Evolutionary conservation across 2,797 vertebrate genomes (phyloP), one percentile per base, ranked within the genome.

Genomic region (Hydrolagus colliei): DNA sequence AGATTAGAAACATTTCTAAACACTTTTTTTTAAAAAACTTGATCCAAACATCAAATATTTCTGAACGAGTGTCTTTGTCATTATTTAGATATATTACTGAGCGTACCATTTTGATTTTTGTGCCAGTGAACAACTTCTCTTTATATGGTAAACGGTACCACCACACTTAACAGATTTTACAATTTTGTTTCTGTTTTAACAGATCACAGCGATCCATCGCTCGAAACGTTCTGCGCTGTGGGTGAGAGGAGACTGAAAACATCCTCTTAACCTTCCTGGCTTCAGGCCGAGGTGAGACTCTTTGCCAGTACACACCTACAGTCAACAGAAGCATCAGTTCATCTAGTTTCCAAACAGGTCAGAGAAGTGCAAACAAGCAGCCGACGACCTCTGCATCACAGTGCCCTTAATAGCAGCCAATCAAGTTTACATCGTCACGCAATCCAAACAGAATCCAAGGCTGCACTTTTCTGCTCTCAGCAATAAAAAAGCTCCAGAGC

Each of bases 381-480:
- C 72, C 85, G n/a, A 20, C 0, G 35, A 84, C 79, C 87, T 86
- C 74, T 0, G 0, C 85, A 86, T 86, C 67, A 1, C 63, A 0
- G 41, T 86, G 79, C 86, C 86, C 89, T 90, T 89, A 89, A 87
- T 87, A 82, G 0, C 4, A 13, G 91, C 92, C 92, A 91, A 88
- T 82, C 85, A 89, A 88, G 89, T 10, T 85, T 1, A 86, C 88
- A 90, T 89, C 89, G 89, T 87, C 88, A 85, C 0, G 0, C 88
- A 92, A 89, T 91, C 89, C 90, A 91, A 93, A 93, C 86, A 90
- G 35, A 0, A 27, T 88, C 90, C 92, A 91, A 91, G 92, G 92
- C 90, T 92, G 89, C 0, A 4, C 85, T 87, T 84, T 71, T 71
- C 65, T 71, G 65, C 79, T 84, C 88, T 52, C 89, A 88, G 89